Conservation (phyloP, 2,113 vertebrate species). For the Ictalurus furcatus region DNA sequence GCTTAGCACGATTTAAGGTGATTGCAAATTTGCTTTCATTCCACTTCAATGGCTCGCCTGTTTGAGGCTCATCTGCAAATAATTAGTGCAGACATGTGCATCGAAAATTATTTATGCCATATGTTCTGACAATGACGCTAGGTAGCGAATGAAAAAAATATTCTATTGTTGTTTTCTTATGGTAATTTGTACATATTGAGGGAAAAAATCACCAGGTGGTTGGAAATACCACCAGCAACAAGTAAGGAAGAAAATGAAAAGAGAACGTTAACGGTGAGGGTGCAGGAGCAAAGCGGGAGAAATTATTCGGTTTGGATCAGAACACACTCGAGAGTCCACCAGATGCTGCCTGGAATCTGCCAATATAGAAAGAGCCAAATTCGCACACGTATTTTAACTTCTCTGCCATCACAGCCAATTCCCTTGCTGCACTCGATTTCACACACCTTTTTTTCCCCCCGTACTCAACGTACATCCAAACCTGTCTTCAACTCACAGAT, state of each 20-base stretch:
- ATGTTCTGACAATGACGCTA: constrained; percentile 83
- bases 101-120: constrained; percentile 87
- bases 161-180: constrained; percentile 68
- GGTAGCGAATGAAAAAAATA: constrained; percentile 77
- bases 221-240: constrained; percentile 67
- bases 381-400: constrained; percentile 19
- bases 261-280: background rate
- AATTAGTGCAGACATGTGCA: constrained; percentile 92
- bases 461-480: constrained; percentile 12
- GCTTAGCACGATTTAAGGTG: constrained; percentile 83
- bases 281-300: background rate
- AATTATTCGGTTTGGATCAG: constrained; percentile 25
- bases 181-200: constrained; percentile 78
- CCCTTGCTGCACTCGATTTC: constrained; percentile 30
- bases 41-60: constrained; percentile 79
- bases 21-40: constrained; percentile 90
- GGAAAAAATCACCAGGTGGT: constrained; percentile 67
- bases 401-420: constrained; percentile 24
- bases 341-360: constrained; percentile 79
- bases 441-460: background rate
- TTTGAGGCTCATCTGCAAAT: constrained; percentile 85
- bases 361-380: constrained; percentile 67
- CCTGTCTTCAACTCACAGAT: constrained; percentile 10
- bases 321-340: constrained; percentile 70
- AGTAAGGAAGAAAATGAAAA: constrained; percentile 43